Evolutionary conservation across 2,888 invertebrate genomes (phyloP).

Genomic region (Ichneumoninae sp.): DNA sequence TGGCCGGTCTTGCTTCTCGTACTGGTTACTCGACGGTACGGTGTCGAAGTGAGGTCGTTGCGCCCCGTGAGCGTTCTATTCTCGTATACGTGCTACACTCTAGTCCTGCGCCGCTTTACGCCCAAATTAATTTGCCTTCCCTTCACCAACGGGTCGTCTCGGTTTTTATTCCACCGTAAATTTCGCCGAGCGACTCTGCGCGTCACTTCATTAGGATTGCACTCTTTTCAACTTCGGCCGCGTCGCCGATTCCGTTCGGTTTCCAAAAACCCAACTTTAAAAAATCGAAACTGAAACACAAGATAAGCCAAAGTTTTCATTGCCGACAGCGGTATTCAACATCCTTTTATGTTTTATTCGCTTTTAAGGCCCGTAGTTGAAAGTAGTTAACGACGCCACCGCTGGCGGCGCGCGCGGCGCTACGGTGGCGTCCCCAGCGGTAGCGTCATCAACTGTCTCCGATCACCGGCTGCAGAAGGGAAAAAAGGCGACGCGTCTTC

Average conservation of each 20-base stretch:
- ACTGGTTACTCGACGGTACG: slow-evolving; percentile 45
- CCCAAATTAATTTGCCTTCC: slow-evolving; percentile 54
- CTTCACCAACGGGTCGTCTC: slow-evolving; percentile 45
- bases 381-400: too few relatives aligned
- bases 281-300: neutral
- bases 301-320: too few relatives aligned
- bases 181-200: neutral
- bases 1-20: slow-evolving; percentile 13
- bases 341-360: too few relatives aligned
- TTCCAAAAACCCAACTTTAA: neutral
- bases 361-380: too few relatives aligned
- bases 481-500: too few relatives aligned
- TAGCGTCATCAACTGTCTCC: too few relatives aligned
- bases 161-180: slow-evolving; percentile 11
- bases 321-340: too few relatives aligned
- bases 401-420: too few relatives aligned
- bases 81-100: slow-evolving; percentile 66
- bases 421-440: too few relatives aligned
- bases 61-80: slow-evolving; percentile 66
- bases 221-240: neutral
- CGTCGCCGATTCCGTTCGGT: neutral
- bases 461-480: too few relatives aligned
- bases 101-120: slow-evolving; percentile 60
- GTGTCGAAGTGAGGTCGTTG: slow-evolving; percentile 67
- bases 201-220: neutral